Evolutionary conservation across 2,888 invertebrate species (phyloP), one percentile per base, ranked within the genome.

Genomic region (Epicampocera succincta): DNA sequence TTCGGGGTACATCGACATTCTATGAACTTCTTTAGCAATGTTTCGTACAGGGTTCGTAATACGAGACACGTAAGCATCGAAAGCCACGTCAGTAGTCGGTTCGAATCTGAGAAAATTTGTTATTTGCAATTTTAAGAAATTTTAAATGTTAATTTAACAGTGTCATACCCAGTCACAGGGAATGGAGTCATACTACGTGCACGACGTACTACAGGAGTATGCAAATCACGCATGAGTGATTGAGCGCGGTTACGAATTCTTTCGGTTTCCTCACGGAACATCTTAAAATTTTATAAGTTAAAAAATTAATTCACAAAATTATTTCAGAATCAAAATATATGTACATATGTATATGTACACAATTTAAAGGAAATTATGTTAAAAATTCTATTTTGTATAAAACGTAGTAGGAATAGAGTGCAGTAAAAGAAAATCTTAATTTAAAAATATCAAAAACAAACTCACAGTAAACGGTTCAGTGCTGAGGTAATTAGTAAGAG

Each of bases 231-330:
- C 85, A 96, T 92, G 71, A 96, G 92, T 73, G 95, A 93, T 86
- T 94, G 94, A 60, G 96, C 94, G 87, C 95, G 94, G 66, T 96
- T 94, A 85, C 96, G 94, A 89, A 97, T 96, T 87, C 94, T 93
- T 88, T 94, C 94, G 84, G 95, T 94, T 91, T 96, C 96, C 90
- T 96, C 96, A 90, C 96, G 95, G 91, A 96, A 97, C 86, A 93
- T 93, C 96, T 97, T 93, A 11, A 25, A 1, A 42, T 12, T 21
- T 19, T 17, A 3, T 11, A 13, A 63, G 17, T 17, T 33, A 42
- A 40, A 19, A 25, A 46, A 33, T 54, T 17, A 48, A 8, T 12
- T 52, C 29, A 54, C 3, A 8, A 9, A 33, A 33, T 33, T 33
- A 33, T 33, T 6, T 4, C n/a, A n/a, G 1, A n/a, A 58, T 65